Conservation (phyloP, 2,797 vertebrate genomes). For the Orientallactaga sibirica region DNA sequence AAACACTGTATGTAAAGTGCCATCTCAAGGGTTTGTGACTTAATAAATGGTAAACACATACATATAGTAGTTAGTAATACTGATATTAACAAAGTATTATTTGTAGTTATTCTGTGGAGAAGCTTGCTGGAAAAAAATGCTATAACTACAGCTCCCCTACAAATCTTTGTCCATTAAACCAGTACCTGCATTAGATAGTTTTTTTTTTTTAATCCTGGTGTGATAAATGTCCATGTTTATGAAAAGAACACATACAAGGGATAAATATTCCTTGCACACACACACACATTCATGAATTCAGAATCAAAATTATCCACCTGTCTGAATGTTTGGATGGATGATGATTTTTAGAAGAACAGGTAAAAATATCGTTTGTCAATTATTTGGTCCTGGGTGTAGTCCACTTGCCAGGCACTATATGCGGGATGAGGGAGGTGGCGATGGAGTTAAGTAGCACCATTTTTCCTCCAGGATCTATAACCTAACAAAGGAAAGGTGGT, state of each 20-base stretch:
- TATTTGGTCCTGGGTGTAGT: neutral
- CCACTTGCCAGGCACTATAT: neutral
- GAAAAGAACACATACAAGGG: neutral
- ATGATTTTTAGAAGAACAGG: neutral
- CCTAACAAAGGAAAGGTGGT: neutral
- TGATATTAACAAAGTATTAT: neutral
- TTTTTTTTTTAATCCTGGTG: neutral
- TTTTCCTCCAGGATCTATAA: neutral
- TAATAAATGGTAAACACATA: neutral
- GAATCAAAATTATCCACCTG: neutral
- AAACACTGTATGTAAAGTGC: neutral
- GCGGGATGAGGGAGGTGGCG: neutral
- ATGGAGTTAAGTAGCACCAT: neutral
- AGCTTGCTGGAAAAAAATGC: neutral
- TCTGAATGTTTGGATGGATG: neutral
- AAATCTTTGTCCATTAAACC: neutral
- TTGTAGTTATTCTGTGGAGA: neutral
- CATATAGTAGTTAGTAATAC: neutral
- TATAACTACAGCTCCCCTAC: neutral
- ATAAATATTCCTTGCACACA: neutral
- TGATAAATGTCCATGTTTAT: neutral
- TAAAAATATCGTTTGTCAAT: conserved; percentile 28
- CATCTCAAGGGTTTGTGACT: neutral
- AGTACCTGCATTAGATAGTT: neutral
- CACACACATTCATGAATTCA: neutral